phyloP scores from a whole-genome alignment of 2,888 invertebrate genomes.

The Dione vanillae region DNA sequence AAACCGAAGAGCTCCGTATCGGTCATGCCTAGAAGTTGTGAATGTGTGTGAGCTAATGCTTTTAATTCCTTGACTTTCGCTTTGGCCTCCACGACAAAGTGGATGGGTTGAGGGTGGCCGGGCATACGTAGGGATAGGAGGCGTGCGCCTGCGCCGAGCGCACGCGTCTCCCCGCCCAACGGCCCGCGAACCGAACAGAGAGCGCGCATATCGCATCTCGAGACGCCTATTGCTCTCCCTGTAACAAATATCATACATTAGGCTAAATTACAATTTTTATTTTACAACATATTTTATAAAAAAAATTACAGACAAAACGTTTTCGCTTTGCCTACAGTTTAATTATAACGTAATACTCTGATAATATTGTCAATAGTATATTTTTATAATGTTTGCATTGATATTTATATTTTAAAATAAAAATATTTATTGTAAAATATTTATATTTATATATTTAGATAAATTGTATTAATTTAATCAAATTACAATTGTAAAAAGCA shows the following conservation, averaged over 20 bases:
- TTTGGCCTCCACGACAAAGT: conserved; percentile 89
- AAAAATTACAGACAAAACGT: too few relatives aligned
- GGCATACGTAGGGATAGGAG: conserved; percentile 87
- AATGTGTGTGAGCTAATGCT: conserved; percentile 90
- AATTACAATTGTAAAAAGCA: neutral
- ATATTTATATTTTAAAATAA: too few relatives aligned
- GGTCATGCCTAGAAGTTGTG: conserved; percentile 92
- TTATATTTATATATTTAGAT: too few relatives aligned
- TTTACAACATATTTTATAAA: too few relatives aligned
- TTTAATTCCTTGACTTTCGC: conserved; percentile 93
- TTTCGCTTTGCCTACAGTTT: too few relatives aligned
- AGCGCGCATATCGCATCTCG: conserved; percentile 88
- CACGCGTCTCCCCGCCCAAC: conserved; percentile 90
- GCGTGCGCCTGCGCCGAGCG: conserved; percentile 86
- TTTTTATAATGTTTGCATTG: too few relatives aligned
- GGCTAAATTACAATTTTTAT: too few relatives aligned
- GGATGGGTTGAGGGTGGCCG: conserved; percentile 78
- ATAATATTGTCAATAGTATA: too few relatives aligned
- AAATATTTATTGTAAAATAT: too few relatives aligned
- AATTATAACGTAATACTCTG: too few relatives aligned
- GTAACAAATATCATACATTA: conserved; percentile 54
- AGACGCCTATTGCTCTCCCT: conserved; percentile 79
- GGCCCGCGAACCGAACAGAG: conserved; percentile 94
- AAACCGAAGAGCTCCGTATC: conserved; percentile 94
- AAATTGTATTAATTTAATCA: neutral